Conservation (phyloP, 2,888 invertebrate species). For the Aelia acuminata region DNA sequence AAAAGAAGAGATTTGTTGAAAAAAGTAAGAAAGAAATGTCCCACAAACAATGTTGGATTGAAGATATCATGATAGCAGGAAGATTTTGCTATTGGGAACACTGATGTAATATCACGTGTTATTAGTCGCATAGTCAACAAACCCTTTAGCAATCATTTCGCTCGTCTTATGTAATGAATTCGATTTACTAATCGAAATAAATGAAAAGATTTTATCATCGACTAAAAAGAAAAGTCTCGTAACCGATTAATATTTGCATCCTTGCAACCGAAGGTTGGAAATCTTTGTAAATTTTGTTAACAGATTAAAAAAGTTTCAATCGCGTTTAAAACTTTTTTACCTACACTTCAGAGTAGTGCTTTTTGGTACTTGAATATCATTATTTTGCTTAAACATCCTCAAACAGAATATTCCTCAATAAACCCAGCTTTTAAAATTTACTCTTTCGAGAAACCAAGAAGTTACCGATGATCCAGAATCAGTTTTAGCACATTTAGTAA, state of each 20-base stretch:
- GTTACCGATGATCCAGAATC: no score
- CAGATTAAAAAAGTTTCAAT: no score
- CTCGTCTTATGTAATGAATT: not conserved
- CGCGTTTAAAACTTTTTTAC: no score
- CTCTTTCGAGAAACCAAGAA: no score
- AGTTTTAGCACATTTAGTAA: no score
- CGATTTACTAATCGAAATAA: not conserved
- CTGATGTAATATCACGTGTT: constrained; percentile 46
- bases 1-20: not conserved
- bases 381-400: no score
- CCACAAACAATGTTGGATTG: not conserved
- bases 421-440: no score
- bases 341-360: no score
- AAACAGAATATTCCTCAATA: no score
- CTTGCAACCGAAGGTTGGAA: no score
- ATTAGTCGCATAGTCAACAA: not conserved
- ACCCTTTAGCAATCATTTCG: not conserved
- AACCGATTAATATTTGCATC: not conserved
- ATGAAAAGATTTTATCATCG: not conserved
- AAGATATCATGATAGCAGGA: not conserved
- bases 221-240: not conserved
- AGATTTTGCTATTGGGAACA: constrained; percentile 26
- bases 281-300: no score
- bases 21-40: not conserved
- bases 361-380: no score